Percentiles rank a stretch among this genome's conserved stretches.
Evolutionary conservation across 1,140 invertebrate species (phyloP).

Genomic region (Orius insidiosus): DNA sequence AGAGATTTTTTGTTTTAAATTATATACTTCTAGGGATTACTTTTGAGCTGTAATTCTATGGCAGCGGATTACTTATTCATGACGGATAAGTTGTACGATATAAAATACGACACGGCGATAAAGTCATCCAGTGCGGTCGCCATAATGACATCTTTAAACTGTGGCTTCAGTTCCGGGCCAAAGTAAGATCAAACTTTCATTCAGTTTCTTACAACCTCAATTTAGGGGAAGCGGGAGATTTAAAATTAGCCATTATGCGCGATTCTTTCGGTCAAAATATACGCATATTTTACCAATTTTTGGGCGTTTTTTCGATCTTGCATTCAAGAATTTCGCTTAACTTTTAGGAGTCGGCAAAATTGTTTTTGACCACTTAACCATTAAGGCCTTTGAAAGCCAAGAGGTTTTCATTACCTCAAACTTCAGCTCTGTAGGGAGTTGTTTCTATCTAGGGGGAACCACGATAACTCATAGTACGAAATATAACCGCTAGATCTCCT

Average conservation of each 20-base stretch:
- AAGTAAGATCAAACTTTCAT: conserved; percentile 40
- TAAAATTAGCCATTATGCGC: too few relatives aligned
- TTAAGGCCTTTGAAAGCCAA: too few relatives aligned
- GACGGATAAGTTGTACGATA: conserved; percentile 97
- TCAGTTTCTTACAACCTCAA: too few relatives aligned
- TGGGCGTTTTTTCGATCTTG: too few relatives aligned
- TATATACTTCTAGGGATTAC: conserved; percentile 52
- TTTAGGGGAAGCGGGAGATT: not conserved
- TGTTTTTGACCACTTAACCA: too few relatives aligned
- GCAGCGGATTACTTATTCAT: conserved; percentile 97
- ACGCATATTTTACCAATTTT: too few relatives aligned
- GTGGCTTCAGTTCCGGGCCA: conserved; percentile 96
- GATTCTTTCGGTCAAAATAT: too few relatives aligned
- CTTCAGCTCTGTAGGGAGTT: too few relatives aligned
- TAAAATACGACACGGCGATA: conserved; percentile 96
- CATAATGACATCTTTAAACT: conserved; percentile 99
- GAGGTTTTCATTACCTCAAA: too few relatives aligned
- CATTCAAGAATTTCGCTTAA: too few relatives aligned
- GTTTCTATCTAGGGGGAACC: too few relatives aligned
- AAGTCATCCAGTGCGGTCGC: conserved; percentile 96
- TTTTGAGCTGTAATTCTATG: conserved; percentile 93
- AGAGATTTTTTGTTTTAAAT: not conserved
- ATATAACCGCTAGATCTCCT: not conserved
- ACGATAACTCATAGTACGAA: not conserved
- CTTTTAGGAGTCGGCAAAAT: too few relatives aligned